Percentiles rank a stretch among this genome's conserved stretches.
phyloP scores from a whole-genome alignment of 1,140 invertebrate genomes.

The Bombus impatiens region DNA sequence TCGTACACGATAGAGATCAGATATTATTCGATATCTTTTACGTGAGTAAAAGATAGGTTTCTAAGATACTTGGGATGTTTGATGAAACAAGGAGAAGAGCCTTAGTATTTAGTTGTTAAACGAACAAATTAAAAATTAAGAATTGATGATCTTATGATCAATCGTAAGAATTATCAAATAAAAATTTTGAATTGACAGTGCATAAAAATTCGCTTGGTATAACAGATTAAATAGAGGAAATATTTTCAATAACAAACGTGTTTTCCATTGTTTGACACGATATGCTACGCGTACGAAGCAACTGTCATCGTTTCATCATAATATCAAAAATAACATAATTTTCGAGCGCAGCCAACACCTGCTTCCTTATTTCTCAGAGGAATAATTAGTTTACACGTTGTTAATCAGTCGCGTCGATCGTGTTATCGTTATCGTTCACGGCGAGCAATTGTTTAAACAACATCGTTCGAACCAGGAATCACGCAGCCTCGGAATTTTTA shows the following conservation, averaged over 20 bases:
- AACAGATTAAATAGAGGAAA: not conserved
- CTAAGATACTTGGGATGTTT: not conserved
- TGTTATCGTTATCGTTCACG: not conserved
- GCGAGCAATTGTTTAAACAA: constrained; percentile 10
- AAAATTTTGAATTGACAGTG: not conserved
- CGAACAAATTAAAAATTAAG: not conserved
- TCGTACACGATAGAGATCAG: not conserved
- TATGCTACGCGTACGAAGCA: not conserved
- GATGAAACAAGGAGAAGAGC: too few relatives aligned
- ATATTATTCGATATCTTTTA: not conserved
- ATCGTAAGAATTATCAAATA: too few relatives aligned
- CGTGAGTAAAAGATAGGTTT: not conserved
- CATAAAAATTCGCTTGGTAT: too few relatives aligned
- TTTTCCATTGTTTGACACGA: not conserved
- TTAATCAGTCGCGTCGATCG: not conserved
- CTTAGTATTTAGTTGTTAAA: too few relatives aligned
- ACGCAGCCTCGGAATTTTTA: not conserved
- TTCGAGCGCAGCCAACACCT: not conserved
- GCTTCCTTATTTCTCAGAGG: not conserved
- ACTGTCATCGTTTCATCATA: not conserved
- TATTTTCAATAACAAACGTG: not conserved
- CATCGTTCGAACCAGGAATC: not conserved
- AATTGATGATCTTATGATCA: not conserved
- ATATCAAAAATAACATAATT: not conserved
- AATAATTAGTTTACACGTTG: not conserved